Conservation (phyloP, 2,888 invertebrate species). For the Netelia inedita region DNA sequence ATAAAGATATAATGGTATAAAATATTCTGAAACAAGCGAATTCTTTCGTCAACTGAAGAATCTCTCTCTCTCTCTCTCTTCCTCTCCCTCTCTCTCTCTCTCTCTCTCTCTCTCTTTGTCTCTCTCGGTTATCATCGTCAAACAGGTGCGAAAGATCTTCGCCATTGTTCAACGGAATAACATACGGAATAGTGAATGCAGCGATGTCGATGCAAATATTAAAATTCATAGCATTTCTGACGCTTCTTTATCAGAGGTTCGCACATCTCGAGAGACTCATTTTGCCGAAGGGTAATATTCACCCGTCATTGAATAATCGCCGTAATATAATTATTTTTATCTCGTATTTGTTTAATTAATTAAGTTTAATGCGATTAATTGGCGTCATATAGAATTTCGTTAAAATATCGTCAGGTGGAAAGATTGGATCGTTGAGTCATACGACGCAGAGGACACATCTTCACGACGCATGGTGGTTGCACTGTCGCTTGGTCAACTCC, state of each 20-base stretch:
- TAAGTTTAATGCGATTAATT: conserved; percentile 14
- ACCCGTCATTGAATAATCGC: conserved; percentile 5
- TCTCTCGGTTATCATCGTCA: background rate
- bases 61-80: background rate
- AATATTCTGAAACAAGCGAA: too few relatives aligned
- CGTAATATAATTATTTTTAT: conserved; percentile 1
- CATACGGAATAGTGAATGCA: conserved; percentile 70
- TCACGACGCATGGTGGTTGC: conserved; percentile 76
- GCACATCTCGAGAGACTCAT: conserved; percentile 63
- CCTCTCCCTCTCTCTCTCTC: background rate
- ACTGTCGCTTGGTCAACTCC: conserved; percentile 73
- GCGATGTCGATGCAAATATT: conserved; percentile 73
- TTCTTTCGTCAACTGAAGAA: too few relatives aligned
- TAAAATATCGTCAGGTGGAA: conserved; percentile 49
- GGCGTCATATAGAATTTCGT: background rate
- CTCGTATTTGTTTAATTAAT: conserved; percentile 9
- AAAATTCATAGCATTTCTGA: conserved; percentile 70
- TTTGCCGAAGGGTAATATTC: conserved; percentile 41
- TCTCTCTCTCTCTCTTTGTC: background rate
- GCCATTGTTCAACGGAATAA: conserved; percentile 68
- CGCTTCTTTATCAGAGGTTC: conserved; percentile 65
- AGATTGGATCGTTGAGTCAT: conserved; percentile 60
- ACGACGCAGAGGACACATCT: conserved; percentile 62
- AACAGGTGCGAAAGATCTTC: conserved; percentile 69
- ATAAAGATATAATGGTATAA: too few relatives aligned